Evolutionary conservation across 2,113 vertebrate genomes (phyloP), one percentile per base, ranked within the genome.

Genomic region (Cranoglanis bouderius): DNA sequence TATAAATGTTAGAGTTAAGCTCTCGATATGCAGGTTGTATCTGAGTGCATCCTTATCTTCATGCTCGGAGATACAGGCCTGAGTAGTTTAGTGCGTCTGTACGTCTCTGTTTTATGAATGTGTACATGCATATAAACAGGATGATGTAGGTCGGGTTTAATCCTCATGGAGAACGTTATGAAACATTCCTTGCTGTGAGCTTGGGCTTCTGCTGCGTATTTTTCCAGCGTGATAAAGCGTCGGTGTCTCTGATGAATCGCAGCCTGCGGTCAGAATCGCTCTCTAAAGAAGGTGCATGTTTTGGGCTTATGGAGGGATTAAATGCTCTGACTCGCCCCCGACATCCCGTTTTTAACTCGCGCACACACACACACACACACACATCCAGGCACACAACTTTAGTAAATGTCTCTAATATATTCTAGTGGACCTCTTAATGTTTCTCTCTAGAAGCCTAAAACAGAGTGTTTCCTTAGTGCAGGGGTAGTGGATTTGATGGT

Each of bases 271-370:
- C 51, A 46, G 59, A 83, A 65, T 16, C 82, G 29, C 26, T 29
- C 40, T 43, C 6, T 46, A 59, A 77, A 84, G 70, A 65, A 87
- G 55, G 65, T 87, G 55, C 59, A 65, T 53, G 59, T 65, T 46
- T 82, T 77, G 40, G 3, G 43, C 35, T 90, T 90, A 70, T 80
- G 29, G 83, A 51, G 57, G 67, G 87, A 82, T 85, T 82, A 88
- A 86, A 75, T 53, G 80, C 21, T 78, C 43, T 83, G 84, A 89
- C 46, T 87, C 46, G 57, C 35, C 61, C 26, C 55, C 29, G 61
- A 10, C 18, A 84, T 78, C 29, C 57, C 84, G 55, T 59, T 2
- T 55, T n/a, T 49, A 16, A n/a, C 40, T 40, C 72, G 43, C n/a
- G 4, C 26, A 16, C 61, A 21, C 35, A 35, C 63, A 84, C 87